A percentile compares a stretch with the other conserved stretches of the same genome.
These are phyloP conservation scores for Exocentrus adspersus DNA, from an alignment of 2,888 invertebrate genomes.

Conservation along the genomic window DNA sequence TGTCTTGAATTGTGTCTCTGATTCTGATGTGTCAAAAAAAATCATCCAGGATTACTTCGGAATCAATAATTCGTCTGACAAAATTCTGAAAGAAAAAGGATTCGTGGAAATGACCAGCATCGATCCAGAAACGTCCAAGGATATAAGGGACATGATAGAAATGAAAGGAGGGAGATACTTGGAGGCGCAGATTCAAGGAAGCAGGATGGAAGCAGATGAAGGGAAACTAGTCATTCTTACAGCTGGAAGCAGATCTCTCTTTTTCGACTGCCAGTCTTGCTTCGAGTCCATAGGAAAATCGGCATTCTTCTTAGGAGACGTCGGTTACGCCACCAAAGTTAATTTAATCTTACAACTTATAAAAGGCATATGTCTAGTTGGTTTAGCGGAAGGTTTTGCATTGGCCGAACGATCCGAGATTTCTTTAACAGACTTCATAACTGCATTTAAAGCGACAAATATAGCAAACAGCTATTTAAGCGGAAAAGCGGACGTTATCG, in stretches of 20 bases:
- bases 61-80: constrained; percentile 77
- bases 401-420: constrained; percentile 92
- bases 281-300: constrained; percentile 90
- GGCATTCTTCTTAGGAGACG: constrained; percentile 33
- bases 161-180: constrained; percentile 90
- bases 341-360: constrained; percentile 87
- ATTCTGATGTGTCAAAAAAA: constrained; percentile 92
- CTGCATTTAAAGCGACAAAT: constrained; percentile 85
- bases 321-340: constrained; percentile 86
- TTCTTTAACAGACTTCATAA: constrained; percentile 86
- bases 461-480: constrained; percentile 82
- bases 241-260: constrained; percentile 88
- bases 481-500: constrained; percentile 78
- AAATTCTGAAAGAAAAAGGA: constrained; percentile 81
- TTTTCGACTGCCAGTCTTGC: constrained; percentile 93
- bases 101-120: constrained; percentile 97
- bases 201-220: constrained; percentile 87
- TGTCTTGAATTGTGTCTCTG: constrained; percentile 94
- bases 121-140: constrained; percentile 91
- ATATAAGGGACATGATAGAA: constrained; percentile 89
- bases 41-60: constrained; percentile 96
- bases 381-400: constrained; percentile 92
- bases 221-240: constrained; percentile 90
- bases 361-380: constrained; percentile 84
- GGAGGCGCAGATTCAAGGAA: constrained; percentile 92